phyloP scores from a whole-genome alignment of 2,797 vertebrate genomes.

The Notamacropus eugenii region DNA sequence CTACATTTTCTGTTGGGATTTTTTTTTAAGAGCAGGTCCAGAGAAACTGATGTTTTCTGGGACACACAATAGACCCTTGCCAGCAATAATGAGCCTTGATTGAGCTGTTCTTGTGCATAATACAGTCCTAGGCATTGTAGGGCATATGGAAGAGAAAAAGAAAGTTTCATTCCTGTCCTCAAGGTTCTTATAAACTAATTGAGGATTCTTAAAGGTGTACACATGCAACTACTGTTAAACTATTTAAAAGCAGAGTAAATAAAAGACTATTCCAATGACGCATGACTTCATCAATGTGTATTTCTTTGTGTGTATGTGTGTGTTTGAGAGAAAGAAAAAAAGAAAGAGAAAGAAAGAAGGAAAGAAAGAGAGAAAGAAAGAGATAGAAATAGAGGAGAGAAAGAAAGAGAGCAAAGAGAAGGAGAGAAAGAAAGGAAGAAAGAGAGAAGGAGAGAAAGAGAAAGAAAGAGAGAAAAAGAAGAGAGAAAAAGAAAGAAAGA shows the following conservation, averaged over 20 bases:
- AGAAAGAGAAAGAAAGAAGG: too few species aligned
- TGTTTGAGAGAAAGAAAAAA: too few species aligned
- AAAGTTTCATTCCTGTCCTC: not conserved
- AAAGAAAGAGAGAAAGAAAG: too few species aligned
- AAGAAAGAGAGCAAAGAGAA: not conserved
- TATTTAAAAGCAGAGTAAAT: not conserved
- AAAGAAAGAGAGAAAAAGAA: too few species aligned
- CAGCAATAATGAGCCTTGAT: conserved; percentile 52
- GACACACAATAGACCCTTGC: conserved; percentile 62
- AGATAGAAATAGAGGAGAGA: too few species aligned
- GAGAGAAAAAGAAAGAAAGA: not conserved
- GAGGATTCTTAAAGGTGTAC: not conserved
- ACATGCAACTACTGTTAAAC: not conserved
- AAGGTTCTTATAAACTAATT: not conserved
- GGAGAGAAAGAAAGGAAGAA: too few species aligned
- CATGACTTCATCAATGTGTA: not conserved
- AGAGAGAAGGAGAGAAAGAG: not conserved
- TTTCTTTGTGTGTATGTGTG: too few species aligned
- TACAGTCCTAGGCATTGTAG: not conserved
- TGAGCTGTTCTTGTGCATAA: not conserved
- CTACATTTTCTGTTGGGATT: conserved; percentile 71
- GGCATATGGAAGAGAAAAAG: not conserved
- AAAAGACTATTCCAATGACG: not conserved
- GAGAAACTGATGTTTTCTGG: conserved; percentile 64
- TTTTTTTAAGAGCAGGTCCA: conserved; percentile 70